Conservation (phyloP, 2,797 vertebrate genomes). For the Chrysocyon brachyurus region DNA sequence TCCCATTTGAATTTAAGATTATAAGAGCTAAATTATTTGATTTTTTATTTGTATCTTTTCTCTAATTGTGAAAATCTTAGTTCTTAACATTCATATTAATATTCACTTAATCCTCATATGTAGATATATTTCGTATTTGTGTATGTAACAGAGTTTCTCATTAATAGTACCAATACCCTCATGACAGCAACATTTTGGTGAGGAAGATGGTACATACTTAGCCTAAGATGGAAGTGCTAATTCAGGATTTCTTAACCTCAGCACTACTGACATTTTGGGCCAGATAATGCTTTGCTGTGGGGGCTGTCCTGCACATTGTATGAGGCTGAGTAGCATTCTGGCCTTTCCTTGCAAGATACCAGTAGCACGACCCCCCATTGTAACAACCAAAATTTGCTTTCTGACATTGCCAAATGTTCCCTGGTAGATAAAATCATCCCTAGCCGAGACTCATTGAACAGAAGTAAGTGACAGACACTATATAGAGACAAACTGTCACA, state of each 20-base stretch:
- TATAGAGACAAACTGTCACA: not conserved
- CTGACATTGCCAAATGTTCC: not conserved
- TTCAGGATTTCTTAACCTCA: not conserved
- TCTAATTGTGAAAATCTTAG: not conserved
- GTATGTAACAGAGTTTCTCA: not conserved
- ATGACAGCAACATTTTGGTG: not conserved
- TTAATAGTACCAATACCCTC: not conserved
- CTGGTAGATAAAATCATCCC: not conserved
- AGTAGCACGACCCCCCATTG: not conserved
- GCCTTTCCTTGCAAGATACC: not conserved
- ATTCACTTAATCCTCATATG: not conserved
- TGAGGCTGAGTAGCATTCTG: no score
- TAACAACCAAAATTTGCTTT: not conserved
- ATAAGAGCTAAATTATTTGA: not conserved
- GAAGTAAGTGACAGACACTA: not conserved
- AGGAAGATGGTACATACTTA: not conserved
- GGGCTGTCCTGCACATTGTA: not conserved
- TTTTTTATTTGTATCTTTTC: conserved; percentile 17
- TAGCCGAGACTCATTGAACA: not conserved
- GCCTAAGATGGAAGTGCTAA: not conserved
- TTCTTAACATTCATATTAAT: conserved; percentile 20
- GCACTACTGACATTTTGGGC: not conserved
- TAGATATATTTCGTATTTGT: not conserved
- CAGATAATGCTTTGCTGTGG: not conserved
- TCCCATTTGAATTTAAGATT: not conserved